Base-by-base conservation (phyloP, 2,113 vertebrate genomes). In the Neolamprologus devosi region DNA sequence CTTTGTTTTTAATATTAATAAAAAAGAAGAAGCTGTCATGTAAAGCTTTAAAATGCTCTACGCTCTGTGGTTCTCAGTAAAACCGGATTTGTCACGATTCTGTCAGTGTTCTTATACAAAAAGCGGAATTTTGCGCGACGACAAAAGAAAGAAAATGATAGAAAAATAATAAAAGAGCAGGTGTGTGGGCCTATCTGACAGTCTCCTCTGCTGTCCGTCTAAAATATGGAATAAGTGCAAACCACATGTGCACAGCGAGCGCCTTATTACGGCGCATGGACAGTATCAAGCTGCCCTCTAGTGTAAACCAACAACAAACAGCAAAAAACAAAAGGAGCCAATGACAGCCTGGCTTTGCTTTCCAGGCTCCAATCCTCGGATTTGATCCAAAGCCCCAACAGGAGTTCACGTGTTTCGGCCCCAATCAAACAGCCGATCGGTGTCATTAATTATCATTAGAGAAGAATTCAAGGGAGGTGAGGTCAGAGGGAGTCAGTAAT, bases 271-370 rank as follows among this genome's bases (percentile, higher is more conserved):
- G 63, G 83, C 16, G 8, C 85, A 91, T 92, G 88, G 55, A 93
- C 82, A 95, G 96, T 96, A 92, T 92, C 54, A 95, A 96, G 95
- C 95, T 96, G 96, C 96, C 96, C 95, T 92, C 96, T 96, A 96
- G 96, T 95, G 96, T 96, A 95, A 95, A 93, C 88, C 82, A 92
- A 92, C 86, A 94, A 93, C 51, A 85, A 85, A 86, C 86, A 91
- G 92, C 78, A 23, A 88, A 28, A 88, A 90, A 91, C 23, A 87
- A 81, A 82, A 26, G 16, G 23, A 86, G 30, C n/a, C 55, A n/a
- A 6, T 83, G 51, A 58, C 33, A 60, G 12, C 19, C 54, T 19
- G 28, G 11, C 14, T 28, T 47, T 7, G 68, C 68, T 73, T 10
- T 37, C 33, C 26, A 60, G 26, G 57, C 14, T 58, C 33, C 30